Evolutionary conservation across 2,113 vertebrate species (phyloP).

Genomic region (Dromaius novaehollandiae): DNA sequence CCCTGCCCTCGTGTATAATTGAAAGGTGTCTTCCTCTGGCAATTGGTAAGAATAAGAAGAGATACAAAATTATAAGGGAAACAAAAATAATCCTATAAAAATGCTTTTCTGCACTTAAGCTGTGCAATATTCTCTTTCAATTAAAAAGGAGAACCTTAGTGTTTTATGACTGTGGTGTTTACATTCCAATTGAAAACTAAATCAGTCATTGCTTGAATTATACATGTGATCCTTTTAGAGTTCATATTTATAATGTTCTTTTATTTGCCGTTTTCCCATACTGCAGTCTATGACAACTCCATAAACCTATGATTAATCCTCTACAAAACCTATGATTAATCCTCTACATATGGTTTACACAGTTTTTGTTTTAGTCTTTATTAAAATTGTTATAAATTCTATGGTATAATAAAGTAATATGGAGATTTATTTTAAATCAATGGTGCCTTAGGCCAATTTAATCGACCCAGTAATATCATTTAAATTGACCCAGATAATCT

Average conservation of each 20-base stretch:
- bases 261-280: background rate
- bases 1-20: background rate
- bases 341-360: background rate
- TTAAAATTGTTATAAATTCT: background rate
- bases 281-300: background rate
- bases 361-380: background rate
- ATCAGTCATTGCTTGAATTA: background rate
- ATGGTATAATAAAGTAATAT: background rate
- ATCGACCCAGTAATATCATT: conserved; percentile 24
- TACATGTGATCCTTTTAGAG: background rate
- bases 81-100: background rate
- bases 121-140: background rate
- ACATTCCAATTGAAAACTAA: background rate
- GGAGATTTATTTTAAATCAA: conserved; percentile 16
- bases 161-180: background rate
- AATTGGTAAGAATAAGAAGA: background rate
- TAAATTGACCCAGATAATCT: conserved; percentile 29
- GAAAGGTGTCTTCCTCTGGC: background rate
- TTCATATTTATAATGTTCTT: background rate
- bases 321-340: background rate
- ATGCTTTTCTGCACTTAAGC: background rate
- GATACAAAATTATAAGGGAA: background rate
- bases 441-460: conserved; percentile 3
- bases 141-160: background rate
- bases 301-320: background rate